Evolutionary conservation across 2,797 vertebrate genomes (phyloP).

Genomic region (Cuniculus paca): DNA sequence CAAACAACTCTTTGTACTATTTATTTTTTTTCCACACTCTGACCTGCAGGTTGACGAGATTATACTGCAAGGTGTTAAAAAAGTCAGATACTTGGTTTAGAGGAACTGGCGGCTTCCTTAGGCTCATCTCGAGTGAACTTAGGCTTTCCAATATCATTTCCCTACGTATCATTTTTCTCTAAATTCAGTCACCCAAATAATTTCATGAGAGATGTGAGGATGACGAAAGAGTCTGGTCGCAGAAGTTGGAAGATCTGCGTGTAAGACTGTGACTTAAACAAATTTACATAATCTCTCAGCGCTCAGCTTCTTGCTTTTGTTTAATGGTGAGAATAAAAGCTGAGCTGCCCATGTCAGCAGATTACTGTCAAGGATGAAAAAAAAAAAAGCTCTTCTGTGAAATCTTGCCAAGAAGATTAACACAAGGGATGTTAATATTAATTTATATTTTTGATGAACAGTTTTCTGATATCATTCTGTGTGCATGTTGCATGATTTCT

Average conservation of each 20-base stretch:
- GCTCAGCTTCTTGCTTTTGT: conserved; percentile 41
- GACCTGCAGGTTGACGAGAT: conserved; percentile 15
- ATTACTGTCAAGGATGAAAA: conserved; percentile 20
- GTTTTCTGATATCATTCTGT: conserved; percentile 40
- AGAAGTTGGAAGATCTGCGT: not conserved
- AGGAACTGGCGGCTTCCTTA: not conserved
- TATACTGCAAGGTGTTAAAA: conserved; percentile 32
- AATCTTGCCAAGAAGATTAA: conserved; percentile 68
- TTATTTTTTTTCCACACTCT: not conserved
- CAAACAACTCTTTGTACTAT: not conserved
- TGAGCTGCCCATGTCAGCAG: conserved; percentile 36
- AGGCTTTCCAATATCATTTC: not conserved
- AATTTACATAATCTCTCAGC: conserved; percentile 9
- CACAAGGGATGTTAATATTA: conserved; percentile 48
- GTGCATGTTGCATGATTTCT: conserved; percentile 24
- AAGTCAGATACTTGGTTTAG: not conserved
- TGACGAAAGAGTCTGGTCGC: not conserved
- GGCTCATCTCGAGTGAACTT: not conserved
- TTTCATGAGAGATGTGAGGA: not conserved
- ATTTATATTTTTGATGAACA: conserved; percentile 55
- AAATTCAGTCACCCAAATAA: conserved; percentile 21
- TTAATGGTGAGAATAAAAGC: conserved; percentile 26
- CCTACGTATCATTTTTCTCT: not conserved
- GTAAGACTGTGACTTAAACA: conserved; percentile 31
- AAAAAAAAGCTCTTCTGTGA: conserved; percentile 18